Base-by-base conservation (phyloP, 2,888 invertebrate genomes). In the Antitype chi region DNA sequence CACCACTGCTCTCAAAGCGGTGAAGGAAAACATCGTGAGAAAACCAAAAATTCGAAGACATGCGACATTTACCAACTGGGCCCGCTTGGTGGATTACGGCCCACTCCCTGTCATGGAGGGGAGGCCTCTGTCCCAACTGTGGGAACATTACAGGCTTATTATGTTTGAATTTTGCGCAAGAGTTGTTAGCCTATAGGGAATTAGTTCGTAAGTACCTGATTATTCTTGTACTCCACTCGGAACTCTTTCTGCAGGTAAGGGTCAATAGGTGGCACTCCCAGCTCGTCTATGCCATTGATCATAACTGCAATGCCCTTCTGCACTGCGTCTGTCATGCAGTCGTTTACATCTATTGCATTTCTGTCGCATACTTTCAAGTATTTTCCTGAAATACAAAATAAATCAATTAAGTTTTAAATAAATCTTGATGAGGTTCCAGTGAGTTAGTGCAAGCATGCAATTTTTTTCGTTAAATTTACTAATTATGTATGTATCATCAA, bases 271-370 rank as follows among this genome's bases (percentile, higher is more conserved):
- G 97, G 97, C 2, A 97, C 86, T 0, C 94, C 96, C 17, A 97
- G 79, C 38, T 97, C 97, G 2, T 95, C 93, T 11, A 97, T 93
- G 1, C 97, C 97, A 7, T 88, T 85, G 3, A 90, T 87, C 90
- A 96, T 83, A 0, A 75, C 70, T 15, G 92, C 92, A 25, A 97
- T 86, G 57, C 97, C 96, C 23, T 94, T 89, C 88, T 97, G 96
- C 6, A 97, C 94, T 4, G 97, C 97, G 23, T 97, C 97, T 75
- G 95, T 94, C 49, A 98, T 91, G 86, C 98, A 98, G 70, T 97
- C 97, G 87, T 97, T 97, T 20, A 97, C 94, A 64, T 97, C 97
- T n/a, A 95, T 94, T 71, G 97, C 97, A 86, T 96, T 95, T 81
- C 97, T 95, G 69, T 95, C 93, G 88, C 97, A 97, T 72, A 97